A percentile compares a stretch with the other conserved stretches of the same genome.
These are phyloP conservation scores for Melanotaenia duboulayi DNA, from an alignment of 2,113 vertebrate genomes.

Conservation along the genomic window DNA sequence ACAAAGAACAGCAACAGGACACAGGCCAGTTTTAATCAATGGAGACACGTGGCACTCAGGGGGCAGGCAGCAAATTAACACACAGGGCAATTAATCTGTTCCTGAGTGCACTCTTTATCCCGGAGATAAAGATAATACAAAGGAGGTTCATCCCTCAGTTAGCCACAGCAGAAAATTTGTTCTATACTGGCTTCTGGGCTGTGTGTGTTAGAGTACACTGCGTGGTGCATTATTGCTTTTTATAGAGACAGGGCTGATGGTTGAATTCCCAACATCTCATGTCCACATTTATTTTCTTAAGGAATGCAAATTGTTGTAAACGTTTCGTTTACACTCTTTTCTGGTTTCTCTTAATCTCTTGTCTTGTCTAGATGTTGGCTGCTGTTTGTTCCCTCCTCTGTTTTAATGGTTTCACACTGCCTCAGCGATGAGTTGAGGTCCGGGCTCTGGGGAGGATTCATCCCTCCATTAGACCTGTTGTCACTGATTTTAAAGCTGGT, in stretches of 20 bases:
- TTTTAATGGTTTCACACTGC: no score
- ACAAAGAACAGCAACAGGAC: constrained; percentile 60
- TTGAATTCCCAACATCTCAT: background rate
- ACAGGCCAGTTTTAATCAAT: constrained; percentile 72
- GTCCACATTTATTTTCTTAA: no score
- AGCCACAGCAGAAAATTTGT: constrained; percentile 26
- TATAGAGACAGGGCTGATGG: background rate
- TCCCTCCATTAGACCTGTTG: no score
- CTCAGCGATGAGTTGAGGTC: no score
- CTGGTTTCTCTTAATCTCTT: no score
- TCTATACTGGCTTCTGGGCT: constrained; percentile 12
- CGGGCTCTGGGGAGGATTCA: no score
- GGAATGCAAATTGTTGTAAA: background rate
- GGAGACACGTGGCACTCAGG: constrained; percentile 53
- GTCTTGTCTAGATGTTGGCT: no score
- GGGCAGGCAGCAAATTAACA: constrained; percentile 65
- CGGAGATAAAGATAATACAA: constrained; percentile 29
- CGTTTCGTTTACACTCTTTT: background rate
- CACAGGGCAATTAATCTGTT: constrained; percentile 68
- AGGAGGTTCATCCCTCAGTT: constrained; percentile 34
- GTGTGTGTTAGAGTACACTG: constrained; percentile 4
- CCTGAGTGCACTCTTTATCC: constrained; percentile 31
- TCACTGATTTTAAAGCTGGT: background rate
- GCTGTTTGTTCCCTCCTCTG: no score
- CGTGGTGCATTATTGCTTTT: background rate